Evolutionary conservation across 2,113 vertebrate species (phyloP).

Genomic region (Mirza zaza): DNA sequence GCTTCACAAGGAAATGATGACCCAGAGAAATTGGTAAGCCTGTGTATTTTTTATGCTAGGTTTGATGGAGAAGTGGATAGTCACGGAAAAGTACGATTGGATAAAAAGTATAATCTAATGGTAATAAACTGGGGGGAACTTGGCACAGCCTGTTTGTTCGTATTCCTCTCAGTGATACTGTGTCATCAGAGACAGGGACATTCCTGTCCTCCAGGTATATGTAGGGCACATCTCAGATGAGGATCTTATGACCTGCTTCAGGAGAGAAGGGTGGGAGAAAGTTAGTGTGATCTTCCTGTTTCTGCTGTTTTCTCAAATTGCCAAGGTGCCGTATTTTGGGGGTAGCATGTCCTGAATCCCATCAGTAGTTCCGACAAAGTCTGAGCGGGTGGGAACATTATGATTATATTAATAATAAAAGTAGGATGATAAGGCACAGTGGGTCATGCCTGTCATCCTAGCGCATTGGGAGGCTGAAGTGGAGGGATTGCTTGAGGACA

Average conservation of each 20-base stretch:
- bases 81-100: not conserved
- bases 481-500: no score
- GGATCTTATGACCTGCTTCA: not conserved
- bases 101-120: not conserved
- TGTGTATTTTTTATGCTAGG: not conserved
- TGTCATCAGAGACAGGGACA: no score
- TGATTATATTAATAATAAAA: not conserved
- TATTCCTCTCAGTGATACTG: not conserved
- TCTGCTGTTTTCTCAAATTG: not conserved
- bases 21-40: not conserved
- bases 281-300: not conserved
- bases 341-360: not conserved
- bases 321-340: not conserved
- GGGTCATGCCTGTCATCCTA: no score
- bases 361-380: not conserved
- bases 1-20: not conserved
- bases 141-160: no score
- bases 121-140: no score
- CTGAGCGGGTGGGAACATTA: not conserved
- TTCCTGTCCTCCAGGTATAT: not conserved
- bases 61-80: not conserved
- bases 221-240: no score
- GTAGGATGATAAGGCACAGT: no score
- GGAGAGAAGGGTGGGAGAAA: not conserved
- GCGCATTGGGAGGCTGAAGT: no score